Percentiles rank a stretch among this genome's conserved stretches.
phyloP scores from a whole-genome alignment of 1,140 invertebrate species.

The Sycophila sp. region DNA sequence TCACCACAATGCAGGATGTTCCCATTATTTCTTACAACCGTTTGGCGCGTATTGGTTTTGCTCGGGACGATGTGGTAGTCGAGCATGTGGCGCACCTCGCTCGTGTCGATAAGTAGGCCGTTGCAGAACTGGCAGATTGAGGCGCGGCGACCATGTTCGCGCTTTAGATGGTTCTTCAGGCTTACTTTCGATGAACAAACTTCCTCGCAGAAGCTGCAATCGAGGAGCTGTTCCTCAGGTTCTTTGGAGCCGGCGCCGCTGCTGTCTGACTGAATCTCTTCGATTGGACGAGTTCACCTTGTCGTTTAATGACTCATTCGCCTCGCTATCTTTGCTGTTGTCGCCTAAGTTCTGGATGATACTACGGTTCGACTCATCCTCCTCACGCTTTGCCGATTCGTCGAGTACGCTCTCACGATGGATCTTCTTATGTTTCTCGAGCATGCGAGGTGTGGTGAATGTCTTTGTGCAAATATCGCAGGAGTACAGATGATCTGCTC shows the following conservation, averaged over 20 bases:
- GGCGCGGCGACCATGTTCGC: constrained; percentile 31
- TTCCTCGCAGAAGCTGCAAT: constrained; percentile 42
- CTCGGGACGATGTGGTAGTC: constrained; percentile 39
- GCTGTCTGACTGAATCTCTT: constrained; percentile 25
- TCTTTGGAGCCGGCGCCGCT: constrained; percentile 19
- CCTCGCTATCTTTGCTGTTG: neutral
- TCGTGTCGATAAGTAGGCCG: constrained; percentile 37
- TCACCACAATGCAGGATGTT: constrained; percentile 6
- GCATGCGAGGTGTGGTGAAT: constrained; percentile 13
- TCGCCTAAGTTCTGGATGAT: neutral
- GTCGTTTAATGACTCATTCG: neutral
- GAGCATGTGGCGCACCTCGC: constrained; percentile 42
- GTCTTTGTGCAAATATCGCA: constrained; percentile 23
- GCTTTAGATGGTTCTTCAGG: constrained; percentile 40
- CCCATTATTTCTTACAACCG: neutral
- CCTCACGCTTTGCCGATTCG: neutral
- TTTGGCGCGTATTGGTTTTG: constrained; percentile 10
- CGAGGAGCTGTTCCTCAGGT: constrained; percentile 18
- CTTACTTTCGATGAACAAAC: constrained; percentile 33
- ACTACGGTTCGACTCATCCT: neutral
- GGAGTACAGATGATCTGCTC: neutral
- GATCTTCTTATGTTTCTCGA: constrained; percentile 24
- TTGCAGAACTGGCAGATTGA: constrained; percentile 43
- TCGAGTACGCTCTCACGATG: neutral
- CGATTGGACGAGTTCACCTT: neutral